Conservation (phyloP, 2,797 vertebrate species). For the Labeo calbasu region DNA sequence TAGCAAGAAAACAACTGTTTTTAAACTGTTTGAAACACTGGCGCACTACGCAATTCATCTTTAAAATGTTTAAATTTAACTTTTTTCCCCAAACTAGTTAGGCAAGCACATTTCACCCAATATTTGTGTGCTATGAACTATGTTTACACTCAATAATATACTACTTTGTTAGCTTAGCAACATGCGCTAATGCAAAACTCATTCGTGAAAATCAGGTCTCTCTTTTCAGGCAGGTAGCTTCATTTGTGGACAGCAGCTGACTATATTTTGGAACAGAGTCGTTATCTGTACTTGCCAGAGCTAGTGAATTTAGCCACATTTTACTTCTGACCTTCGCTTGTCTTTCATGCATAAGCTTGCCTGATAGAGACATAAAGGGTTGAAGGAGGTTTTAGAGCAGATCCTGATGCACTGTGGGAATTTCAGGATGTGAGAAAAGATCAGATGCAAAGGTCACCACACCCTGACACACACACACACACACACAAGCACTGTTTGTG, state of each 20-base stretch:
- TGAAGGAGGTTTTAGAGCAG: constrained; percentile 15
- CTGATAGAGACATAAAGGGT: constrained; percentile 2
- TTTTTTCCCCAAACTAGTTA: background rate
- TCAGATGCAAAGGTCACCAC: constrained; percentile 27
- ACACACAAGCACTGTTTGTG: background rate
- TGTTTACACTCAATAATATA: background rate
- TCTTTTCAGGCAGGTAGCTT: background rate
- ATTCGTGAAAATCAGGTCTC: background rate
- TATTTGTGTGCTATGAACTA: background rate
- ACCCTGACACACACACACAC: background rate
- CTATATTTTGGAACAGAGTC: background rate
- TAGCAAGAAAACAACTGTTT: background rate
- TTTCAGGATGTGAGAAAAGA: constrained; percentile 33
- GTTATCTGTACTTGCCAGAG: background rate
- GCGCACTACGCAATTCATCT: background rate
- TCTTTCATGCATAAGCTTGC: constrained; percentile 3
- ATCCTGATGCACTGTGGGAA: constrained; percentile 33
- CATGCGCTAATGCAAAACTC: background rate
- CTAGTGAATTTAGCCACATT: constrained; percentile 34
- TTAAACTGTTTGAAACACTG: background rate
- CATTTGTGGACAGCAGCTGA: background rate
- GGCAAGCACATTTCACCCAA: too few relatives aligned
- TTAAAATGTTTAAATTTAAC: background rate
- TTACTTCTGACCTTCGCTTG: constrained; percentile 58
- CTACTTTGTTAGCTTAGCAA: background rate